These are phyloP conservation scores for Alviniconcha strummeri DNA, from an alignment of 2,888 invertebrate species.

Conservation along the genomic window DNA sequence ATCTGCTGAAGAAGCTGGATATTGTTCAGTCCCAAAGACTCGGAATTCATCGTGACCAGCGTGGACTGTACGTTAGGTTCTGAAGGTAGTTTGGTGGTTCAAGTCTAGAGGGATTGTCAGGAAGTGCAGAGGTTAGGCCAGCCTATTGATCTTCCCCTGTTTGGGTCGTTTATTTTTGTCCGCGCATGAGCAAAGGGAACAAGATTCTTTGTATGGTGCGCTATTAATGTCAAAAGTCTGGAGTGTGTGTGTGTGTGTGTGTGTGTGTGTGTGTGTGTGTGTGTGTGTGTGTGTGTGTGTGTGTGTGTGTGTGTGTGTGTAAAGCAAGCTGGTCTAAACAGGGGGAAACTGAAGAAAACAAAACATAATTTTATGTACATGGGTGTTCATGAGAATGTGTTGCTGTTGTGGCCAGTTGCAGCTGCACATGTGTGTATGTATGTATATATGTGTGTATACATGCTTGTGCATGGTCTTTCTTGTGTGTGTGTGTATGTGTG, in stretches of 20 bases:
- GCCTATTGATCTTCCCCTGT: conserved; percentile 25
- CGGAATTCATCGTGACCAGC: conserved; percentile 37
- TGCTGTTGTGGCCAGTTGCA: not conserved
- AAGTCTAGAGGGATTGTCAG: not conserved
- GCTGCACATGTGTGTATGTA: not conserved
- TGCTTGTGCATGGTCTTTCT: too few species aligned
- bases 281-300: conserved; percentile 1
- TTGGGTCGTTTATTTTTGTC: conserved; percentile 19
- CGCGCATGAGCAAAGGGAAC: conserved; percentile 27
- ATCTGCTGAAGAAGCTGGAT: conserved; percentile 55
- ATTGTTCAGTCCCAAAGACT: conserved; percentile 43
- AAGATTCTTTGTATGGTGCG: not conserved
- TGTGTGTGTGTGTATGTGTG: too few species aligned
- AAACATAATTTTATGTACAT: too few species aligned
- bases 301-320: not conserved
- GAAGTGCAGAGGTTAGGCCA: not conserved
- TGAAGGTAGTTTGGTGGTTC: not conserved
- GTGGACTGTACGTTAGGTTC: not conserved
- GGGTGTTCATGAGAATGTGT: too few species aligned
- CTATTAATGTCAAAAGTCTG: not conserved
- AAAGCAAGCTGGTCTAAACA: not conserved
- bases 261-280: not conserved
- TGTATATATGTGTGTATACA: not conserved
- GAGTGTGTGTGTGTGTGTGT: not conserved
- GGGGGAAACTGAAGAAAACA: not conserved